Evolutionary conservation across 2,113 vertebrate species (phyloP).

Genomic region (Fulica atra): DNA sequence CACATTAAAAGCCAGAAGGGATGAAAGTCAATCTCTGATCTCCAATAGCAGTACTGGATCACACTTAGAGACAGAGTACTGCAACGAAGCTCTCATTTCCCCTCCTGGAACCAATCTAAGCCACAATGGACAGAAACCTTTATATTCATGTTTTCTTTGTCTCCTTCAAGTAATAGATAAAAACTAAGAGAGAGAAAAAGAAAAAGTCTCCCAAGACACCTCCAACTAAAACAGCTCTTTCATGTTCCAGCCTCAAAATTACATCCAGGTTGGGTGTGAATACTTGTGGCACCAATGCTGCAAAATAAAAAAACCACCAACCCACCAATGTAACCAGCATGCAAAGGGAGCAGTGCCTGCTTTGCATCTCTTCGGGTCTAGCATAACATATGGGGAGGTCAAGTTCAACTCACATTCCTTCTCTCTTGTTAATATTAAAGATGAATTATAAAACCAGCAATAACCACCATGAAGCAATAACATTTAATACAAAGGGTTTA

Average conservation of each 20-base stretch:
- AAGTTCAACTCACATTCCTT: not conserved
- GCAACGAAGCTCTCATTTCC: not conserved
- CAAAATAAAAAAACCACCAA: not conserved
- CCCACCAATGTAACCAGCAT: not conserved
- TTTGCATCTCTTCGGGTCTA: not conserved
- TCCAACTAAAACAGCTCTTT: not conserved
- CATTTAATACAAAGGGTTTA: not conserved
- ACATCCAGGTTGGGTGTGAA: not conserved
- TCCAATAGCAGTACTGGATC: not conserved
- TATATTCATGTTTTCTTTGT: not conserved
- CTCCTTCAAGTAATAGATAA: not conserved
- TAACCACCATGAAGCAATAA: not conserved
- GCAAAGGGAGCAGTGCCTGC: not conserved
- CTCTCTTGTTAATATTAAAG: not conserved
- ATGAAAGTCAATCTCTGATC: conserved; percentile 32
- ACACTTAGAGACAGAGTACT: not conserved
- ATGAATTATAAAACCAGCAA: not conserved
- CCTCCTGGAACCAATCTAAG: not conserved
- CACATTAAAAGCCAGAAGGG: not conserved
- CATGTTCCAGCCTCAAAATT: not conserved
- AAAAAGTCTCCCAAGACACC: not conserved
- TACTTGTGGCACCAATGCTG: not conserved
- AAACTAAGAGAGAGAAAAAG: not conserved
- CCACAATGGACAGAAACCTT: not conserved
- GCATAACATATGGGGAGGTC: not conserved